Percentiles rank a stretch among this genome's conserved stretches.
phyloP scores from a whole-genome alignment of 2,113 vertebrate genomes.

The Scolopax mira region DNA sequence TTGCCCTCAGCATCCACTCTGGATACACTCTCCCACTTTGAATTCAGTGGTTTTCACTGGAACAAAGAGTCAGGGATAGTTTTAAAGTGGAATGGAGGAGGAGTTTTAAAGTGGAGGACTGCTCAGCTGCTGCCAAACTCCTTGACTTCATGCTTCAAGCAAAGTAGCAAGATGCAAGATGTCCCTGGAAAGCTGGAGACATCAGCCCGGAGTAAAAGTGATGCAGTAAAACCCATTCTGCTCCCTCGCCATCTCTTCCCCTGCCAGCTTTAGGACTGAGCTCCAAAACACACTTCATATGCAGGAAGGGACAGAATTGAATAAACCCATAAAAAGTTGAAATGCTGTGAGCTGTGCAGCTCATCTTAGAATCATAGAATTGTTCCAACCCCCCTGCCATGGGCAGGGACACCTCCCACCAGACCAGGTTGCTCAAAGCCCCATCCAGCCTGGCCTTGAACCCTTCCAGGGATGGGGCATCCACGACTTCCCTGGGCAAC shows the following conservation, averaged over 20 bases:
- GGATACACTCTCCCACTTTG: neutral
- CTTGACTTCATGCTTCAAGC: neutral
- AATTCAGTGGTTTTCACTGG: neutral
- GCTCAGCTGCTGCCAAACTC: neutral
- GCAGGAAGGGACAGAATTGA: neutral
- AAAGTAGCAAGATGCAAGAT: neutral
- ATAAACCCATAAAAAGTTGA: neutral
- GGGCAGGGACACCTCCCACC: no score
- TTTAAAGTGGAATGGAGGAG: neutral
- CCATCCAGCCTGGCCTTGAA: no score
- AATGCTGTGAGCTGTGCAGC: neutral
- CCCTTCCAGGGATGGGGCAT: no score
- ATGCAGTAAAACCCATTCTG: neutral
- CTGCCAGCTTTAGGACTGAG: neutral
- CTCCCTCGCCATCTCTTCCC: neutral
- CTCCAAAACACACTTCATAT: neutral
- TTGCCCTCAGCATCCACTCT: neutral
- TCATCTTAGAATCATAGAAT: no score
- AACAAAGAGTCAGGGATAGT: neutral
- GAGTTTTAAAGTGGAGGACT: neutral
- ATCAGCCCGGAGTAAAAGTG: neutral
- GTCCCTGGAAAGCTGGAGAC: neutral
- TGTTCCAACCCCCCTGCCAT: no score
- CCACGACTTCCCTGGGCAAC: no score
- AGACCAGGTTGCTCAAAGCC: no score